These are phyloP conservation scores for Chironomus striatipennis DNA, from an alignment of 1,140 invertebrate species.

Conservation along the genomic window DNA sequence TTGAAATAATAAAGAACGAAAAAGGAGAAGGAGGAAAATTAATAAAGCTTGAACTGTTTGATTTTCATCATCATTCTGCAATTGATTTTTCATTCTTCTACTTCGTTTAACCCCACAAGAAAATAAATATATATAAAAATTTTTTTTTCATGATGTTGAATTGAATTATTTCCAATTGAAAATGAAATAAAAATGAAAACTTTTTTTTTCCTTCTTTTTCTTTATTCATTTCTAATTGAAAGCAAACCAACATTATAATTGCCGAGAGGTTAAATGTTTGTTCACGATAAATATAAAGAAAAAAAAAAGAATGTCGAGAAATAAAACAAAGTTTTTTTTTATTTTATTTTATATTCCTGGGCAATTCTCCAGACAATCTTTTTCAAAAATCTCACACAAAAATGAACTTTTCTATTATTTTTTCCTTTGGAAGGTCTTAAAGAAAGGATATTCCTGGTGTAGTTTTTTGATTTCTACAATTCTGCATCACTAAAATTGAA, in stretches of 20 bases:
- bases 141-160: not conserved
- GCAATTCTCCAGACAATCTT: not conserved
- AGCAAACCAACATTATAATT: conserved; percentile 3
- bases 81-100: conserved; percentile 8
- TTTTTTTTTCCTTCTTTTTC: not conserved
- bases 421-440: too few species aligned
- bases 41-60: conserved; percentile 1
- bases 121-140: too few species aligned
- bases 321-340: not conserved
- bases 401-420: too few species aligned
- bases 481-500: too few species aligned
- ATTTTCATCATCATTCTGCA: not conserved
- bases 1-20: not conserved
- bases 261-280: not conserved
- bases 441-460: too few species aligned
- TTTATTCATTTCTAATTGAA: conserved; percentile 2
- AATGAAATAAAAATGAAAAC: too few species aligned
- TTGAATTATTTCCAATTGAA: not conserved
- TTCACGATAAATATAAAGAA: not conserved
- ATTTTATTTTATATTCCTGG: not conserved
- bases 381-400: too few species aligned
- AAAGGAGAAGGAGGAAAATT: not conserved
- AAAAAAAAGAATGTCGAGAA: not conserved
- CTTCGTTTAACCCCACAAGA: not conserved
- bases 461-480: too few species aligned